phyloP scores from a whole-genome alignment of 2,888 invertebrate genomes.

The Caenorhabditis sulstoni region DNA sequence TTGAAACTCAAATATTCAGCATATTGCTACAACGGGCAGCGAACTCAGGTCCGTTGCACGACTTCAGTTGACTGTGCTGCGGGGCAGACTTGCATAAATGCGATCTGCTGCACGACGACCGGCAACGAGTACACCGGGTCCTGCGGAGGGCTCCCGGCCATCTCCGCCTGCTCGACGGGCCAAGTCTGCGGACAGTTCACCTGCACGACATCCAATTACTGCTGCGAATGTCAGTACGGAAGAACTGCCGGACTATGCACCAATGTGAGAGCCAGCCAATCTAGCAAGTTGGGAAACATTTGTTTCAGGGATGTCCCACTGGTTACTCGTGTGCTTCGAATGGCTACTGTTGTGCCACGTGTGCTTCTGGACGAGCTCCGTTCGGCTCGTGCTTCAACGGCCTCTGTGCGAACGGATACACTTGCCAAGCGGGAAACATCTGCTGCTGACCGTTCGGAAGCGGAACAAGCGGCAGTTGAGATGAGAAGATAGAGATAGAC shows the following conservation, averaged over 20 bases:
- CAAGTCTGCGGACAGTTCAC: slow-evolving; percentile 60
- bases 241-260: slow-evolving; percentile 70
- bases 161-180: slow-evolving; percentile 66
- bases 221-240: slow-evolving; percentile 75
- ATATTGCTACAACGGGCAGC: slow-evolving; percentile 71
- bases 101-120: slow-evolving; percentile 72
- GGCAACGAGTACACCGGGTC: slow-evolving; percentile 74
- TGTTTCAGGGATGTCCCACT: slow-evolving; percentile 68
- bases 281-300: too few relatives aligned
- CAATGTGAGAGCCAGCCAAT: slow-evolving; percentile 35
- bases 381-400: slow-evolving; percentile 74
- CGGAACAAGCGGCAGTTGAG: slow-evolving; percentile 19
- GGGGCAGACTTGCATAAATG: slow-evolving; percentile 73
- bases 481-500: slow-evolving; percentile 28
- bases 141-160: slow-evolving; percentile 73
- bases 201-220: slow-evolving; percentile 75
- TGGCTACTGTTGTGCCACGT: slow-evolving; percentile 74
- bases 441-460: slow-evolving; percentile 63
- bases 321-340: slow-evolving; percentile 66
- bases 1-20: too few relatives aligned
- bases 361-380: slow-evolving; percentile 67
- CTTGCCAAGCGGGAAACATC: slow-evolving; percentile 74
- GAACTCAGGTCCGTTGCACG: slow-evolving; percentile 66
- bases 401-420: slow-evolving; percentile 70
- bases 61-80: slow-evolving; percentile 63